phyloP scores from a whole-genome alignment of 1,140 invertebrate species.

The Ylistrum balloti region DNA sequence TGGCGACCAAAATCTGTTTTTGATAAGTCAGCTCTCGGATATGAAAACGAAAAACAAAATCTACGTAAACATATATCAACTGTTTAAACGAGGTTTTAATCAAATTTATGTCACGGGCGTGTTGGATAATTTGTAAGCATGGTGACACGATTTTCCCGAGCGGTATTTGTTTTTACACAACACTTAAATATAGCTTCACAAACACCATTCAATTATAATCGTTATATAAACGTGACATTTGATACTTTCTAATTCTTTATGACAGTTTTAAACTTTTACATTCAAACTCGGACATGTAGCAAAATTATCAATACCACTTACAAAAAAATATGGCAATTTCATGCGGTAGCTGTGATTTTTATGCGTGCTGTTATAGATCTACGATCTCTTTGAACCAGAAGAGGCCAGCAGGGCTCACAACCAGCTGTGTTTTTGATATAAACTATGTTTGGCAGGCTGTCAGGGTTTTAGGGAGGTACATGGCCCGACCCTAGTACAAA shows the following conservation, averaged over 20 bases:
- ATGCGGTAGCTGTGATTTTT: not conserved
- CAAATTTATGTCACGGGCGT: not conserved
- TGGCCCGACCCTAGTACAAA: not conserved
- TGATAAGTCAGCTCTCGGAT: too few species aligned
- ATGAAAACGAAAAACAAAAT: too few species aligned
- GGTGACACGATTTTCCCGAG: not conserved
- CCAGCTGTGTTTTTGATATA: conserved; percentile 18
- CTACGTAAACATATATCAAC: too few species aligned
- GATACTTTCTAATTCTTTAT: not conserved
- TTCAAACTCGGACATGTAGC: not conserved
- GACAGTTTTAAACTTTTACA: not conserved
- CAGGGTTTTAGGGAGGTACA: not conserved
- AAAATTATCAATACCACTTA: not conserved
- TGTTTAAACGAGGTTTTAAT: too few species aligned
- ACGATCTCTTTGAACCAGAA: not conserved
- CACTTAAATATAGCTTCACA: too few species aligned
- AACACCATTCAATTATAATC: too few species aligned
- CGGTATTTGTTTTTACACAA: not conserved
- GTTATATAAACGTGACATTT: not conserved
- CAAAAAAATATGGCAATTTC: not conserved
- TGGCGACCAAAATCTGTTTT: too few species aligned
- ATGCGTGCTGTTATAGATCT: not conserved
- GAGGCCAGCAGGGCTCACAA: not conserved
- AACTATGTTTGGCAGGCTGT: not conserved
- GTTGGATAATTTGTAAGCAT: not conserved